Conservation (phyloP, 2,113 vertebrate genomes). For the Beaufortia kweichowensis region DNA sequence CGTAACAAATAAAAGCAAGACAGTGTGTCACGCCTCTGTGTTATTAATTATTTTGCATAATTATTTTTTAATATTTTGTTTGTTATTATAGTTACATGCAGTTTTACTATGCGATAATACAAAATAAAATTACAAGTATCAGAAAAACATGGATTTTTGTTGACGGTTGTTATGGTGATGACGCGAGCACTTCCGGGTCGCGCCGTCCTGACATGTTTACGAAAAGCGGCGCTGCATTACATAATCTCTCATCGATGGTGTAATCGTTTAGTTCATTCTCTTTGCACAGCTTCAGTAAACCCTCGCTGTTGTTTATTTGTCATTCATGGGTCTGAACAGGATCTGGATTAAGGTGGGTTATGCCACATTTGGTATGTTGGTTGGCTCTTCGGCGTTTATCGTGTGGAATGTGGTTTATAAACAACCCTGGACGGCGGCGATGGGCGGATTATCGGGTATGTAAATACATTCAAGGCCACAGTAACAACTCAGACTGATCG, state of each 20-base stretch:
- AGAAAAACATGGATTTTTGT: not conserved
- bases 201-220: slow-evolving; percentile 27
- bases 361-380: slow-evolving; percentile 73
- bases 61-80: not conserved
- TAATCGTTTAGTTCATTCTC: not conserved
- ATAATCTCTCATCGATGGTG: slow-evolving; percentile 15
- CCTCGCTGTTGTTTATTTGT: not conserved
- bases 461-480: slow-evolving; percentile 57
- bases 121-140: too few relatives aligned
- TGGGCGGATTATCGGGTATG: slow-evolving; percentile 86
- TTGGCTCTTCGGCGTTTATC: slow-evolving; percentile 85
- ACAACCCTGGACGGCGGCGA: slow-evolving; percentile 86
- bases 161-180: slow-evolving; percentile 1
- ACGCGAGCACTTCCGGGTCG: slow-evolving; percentile 24
- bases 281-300: not conserved
- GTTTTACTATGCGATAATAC: too few relatives aligned
- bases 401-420: slow-evolving; percentile 83
- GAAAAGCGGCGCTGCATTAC: slow-evolving; percentile 18
- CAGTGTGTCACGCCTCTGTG: too few relatives aligned
- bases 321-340: slow-evolving; percentile 66
- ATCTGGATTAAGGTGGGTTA: slow-evolving; percentile 78
- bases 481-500: too few relatives aligned
- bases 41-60: not conserved
- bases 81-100: not conserved
- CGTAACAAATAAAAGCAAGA: too few relatives aligned